Conservation (phyloP, 2,113 vertebrate species). For the Lichenostomus cassidix region DNA sequence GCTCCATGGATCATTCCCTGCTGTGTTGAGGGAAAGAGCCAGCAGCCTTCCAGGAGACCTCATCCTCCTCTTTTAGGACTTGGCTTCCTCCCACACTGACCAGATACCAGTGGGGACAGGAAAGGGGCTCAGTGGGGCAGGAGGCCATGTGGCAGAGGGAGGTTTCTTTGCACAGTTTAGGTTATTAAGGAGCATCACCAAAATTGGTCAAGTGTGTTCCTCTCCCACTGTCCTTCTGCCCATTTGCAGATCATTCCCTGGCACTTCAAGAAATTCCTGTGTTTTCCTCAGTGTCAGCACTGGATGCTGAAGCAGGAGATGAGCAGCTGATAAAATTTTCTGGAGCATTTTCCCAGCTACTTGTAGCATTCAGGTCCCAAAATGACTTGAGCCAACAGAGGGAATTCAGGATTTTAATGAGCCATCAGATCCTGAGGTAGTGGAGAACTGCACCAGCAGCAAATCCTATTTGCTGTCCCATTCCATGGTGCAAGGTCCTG, state of each 20-base stretch:
- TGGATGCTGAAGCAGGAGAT: neutral
- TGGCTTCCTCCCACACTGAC: neutral
- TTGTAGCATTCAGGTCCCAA: neutral
- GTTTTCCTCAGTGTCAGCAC: neutral
- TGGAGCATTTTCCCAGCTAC: neutral
- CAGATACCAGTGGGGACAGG: neutral
- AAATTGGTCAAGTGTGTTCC: accelerated
- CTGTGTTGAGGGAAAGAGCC: neutral
- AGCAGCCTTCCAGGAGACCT: neutral
- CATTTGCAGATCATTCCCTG: neutral
- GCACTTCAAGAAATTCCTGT: neutral
- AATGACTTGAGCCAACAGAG: neutral
- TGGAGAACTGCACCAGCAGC: neutral
- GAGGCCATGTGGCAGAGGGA: neutral
- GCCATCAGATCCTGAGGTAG: neutral
- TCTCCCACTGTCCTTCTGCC: neutral
- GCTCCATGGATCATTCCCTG: neutral
- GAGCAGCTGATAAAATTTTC: neutral
- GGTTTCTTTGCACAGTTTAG: neutral
- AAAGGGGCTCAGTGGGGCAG: neutral
- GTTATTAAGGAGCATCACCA: neutral
- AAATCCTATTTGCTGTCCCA: neutral
- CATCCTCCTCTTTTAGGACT: neutral
- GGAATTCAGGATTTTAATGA: neutral
- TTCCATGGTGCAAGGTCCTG: neutral